Base-by-base conservation (phyloP, 92 coral and sea anemone genomes). In the Virgularia gustaviana region DNA sequence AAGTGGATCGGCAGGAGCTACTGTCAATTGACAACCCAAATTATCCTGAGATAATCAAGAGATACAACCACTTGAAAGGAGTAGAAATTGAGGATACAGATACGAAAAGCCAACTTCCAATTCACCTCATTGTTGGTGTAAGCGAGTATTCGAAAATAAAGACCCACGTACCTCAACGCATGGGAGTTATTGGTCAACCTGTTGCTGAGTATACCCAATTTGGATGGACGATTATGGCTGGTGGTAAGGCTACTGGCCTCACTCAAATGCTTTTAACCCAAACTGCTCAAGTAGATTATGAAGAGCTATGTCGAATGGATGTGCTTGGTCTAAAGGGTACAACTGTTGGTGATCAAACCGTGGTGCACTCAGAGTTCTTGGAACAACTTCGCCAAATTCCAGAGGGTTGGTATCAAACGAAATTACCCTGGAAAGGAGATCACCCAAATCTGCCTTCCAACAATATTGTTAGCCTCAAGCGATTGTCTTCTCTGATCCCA, bases 61-160 rank as follows among this genome's bases (percentile, higher is more conserved):
- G 38, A 65, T 77, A 64, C 32, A 62, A 66, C 13, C 66, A 77
- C 41, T 31, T 72, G 64, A 71, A 41, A 20, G 85, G 68, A n/a
- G 80, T 85, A 19, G 54, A 63, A 49, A 77, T 75, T 85, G 75
- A 77, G 39, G 90, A 85, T 57, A 72, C 31, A 39, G 90, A 82
- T 74, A 65, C 70, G 35, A 81, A 81, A 66, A 38, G 78, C 24
- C 54, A 77, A 15, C 75, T 82, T 22, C 86, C 90, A n/a, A 80
- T 86, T 23, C 90, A 81, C 44, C 35, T 86, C 18, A 82, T 82
- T 25, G 70, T 73, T 30, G 71, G 79, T 20, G 66, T 38, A n/a
- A 73, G 71, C 57, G 79, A 73, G 9, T 57, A 73, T 16, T 35
- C 70, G 11, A 58, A 57, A 51, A 73, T 73, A 27, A 20, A 63